A percentile compares a stretch with the other conserved stretches of the same genome.
These are phyloP conservation scores for rabbit (Oryctolagus cuniculus) DNA, from an alignment of 2,113 vertebrate species.

Conservation along the genomic window DNA sequence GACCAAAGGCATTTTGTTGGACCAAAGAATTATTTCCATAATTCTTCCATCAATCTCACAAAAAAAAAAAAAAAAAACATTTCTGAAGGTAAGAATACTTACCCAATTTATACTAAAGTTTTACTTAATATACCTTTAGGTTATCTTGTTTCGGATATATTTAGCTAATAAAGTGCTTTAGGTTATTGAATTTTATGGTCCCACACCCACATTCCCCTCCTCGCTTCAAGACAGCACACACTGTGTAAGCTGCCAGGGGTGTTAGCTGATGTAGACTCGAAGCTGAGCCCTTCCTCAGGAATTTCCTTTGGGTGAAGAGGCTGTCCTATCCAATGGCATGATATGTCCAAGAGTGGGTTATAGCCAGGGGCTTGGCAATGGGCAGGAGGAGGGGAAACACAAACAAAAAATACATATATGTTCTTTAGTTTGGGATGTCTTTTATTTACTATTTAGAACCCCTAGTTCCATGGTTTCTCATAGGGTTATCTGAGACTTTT, in stretches of 20 bases:
- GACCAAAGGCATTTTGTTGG: not conserved
- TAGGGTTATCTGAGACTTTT: not conserved
- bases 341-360: not conserved
- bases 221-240: not conserved
- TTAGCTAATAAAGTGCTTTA: not conserved
- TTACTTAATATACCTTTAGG: not conserved
- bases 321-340: not conserved
- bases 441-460: not conserved
- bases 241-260: not conserved
- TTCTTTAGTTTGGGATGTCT: not conserved
- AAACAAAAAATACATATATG: too few relatives aligned
- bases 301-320: not conserved
- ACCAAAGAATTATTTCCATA: not conserved
- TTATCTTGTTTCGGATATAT: not conserved
- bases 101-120: not conserved
- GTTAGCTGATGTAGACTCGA: not conserved
- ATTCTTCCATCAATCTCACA: not conserved
- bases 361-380: not conserved
- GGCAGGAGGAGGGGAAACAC: too few relatives aligned
- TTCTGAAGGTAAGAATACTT: not conserved
- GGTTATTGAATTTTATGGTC: not conserved
- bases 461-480: not conserved
- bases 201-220: not conserved
- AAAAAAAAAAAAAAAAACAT: not conserved
- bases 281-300: not conserved